Evolutionary conservation across 1,140 invertebrate species (phyloP).

Genomic region (Drosophila quadrilineata): DNA sequence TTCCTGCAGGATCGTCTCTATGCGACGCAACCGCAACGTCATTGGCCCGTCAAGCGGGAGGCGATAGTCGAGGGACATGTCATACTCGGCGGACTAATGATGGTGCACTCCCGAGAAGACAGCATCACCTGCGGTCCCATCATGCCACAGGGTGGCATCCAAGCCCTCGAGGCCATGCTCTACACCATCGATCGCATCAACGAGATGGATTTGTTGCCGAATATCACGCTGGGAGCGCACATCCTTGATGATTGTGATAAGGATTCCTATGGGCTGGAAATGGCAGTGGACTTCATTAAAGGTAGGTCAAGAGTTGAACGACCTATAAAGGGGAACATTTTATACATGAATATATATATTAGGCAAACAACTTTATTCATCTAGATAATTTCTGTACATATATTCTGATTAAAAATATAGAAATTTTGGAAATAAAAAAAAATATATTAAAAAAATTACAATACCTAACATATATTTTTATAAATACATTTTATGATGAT

Average conservation of each 20-base stretch:
- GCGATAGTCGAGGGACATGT: conserved; percentile 92
- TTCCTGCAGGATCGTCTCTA: conserved; percentile 55
- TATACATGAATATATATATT: conserved; percentile 58
- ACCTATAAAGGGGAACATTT: background rate
- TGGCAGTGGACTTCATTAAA: conserved; percentile 96
- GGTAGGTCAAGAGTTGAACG: conserved; percentile 85
- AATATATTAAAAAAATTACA: too few relatives aligned
- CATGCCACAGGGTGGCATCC: conserved; percentile 93
- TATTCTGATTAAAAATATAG: too few relatives aligned
- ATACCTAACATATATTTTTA: too few relatives aligned
- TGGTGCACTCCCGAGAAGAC: conserved; percentile 94
- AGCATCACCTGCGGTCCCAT: conserved; percentile 90
- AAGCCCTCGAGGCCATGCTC: conserved; percentile 93
- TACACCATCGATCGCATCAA: conserved; percentile 92
- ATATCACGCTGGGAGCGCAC: conserved; percentile 89
- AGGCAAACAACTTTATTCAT: too few relatives aligned
- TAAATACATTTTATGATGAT: too few relatives aligned
- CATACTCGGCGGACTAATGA: conserved; percentile 94
- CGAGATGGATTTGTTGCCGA: conserved; percentile 84
- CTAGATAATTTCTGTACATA: too few relatives aligned
- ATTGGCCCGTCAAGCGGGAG: conserved; percentile 93
- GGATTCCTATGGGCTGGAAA: conserved; percentile 95
- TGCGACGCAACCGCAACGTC: conserved; percentile 55
- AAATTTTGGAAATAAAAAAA: too few relatives aligned
- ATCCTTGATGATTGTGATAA: conserved; percentile 95